Percentiles rank a stretch among this genome's conserved stretches.
phyloP scores from a whole-genome alignment of 2,888 invertebrate species.

The Temnothorax rugatulus region DNA sequence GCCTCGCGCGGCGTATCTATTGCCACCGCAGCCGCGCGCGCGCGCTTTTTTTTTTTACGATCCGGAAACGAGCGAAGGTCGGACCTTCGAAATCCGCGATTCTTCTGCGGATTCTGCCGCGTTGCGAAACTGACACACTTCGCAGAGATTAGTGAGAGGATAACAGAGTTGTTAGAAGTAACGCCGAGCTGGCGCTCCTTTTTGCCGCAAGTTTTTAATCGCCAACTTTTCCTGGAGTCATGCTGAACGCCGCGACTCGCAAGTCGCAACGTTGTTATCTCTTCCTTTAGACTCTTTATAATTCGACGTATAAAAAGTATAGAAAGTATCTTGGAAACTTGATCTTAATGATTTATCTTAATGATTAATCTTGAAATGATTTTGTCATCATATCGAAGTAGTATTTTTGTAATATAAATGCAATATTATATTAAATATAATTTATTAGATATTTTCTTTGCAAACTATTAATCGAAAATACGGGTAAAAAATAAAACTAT shows the following conservation, averaged over 20 bases:
- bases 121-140: constrained; percentile 22
- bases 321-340: not conserved
- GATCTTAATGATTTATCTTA: not conserved
- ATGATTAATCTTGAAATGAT: not conserved
- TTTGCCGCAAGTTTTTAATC: constrained; percentile 37
- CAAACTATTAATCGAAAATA: not conserved
- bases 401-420: not conserved
- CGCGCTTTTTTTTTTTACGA: constrained; percentile 21
- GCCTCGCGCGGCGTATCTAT: constrained; percentile 11
- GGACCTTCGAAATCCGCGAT: constrained; percentile 32
- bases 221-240: constrained; percentile 26
- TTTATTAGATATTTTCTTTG: not conserved
- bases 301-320: not conserved
- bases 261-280: constrained; percentile 5
- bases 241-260: not conserved
- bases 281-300: not conserved
- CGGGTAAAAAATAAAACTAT: not conserved
- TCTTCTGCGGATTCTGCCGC: constrained; percentile 3
- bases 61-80: constrained; percentile 27
- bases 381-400: not conserved
- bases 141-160: constrained; percentile 21
- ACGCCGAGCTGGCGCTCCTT: not conserved
- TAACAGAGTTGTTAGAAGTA: not conserved
- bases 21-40: not conserved
- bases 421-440: not conserved